These are phyloP conservation scores for Aporophyla lueneburgensis DNA, from an alignment of 2,888 invertebrate species.

Conservation along the genomic window DNA sequence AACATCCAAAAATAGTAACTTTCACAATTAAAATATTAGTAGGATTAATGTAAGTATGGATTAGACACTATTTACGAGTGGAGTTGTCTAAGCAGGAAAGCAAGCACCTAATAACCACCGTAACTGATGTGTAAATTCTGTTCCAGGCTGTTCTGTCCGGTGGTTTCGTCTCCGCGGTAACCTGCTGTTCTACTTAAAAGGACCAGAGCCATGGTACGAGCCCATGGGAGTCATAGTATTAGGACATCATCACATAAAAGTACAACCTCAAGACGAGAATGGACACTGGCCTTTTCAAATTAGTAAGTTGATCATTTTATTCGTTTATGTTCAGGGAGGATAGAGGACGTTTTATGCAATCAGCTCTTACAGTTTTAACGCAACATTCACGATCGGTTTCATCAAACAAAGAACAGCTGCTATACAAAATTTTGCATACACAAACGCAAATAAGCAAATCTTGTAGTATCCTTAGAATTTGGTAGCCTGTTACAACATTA, in stretches of 20 bases:
- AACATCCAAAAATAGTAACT: not conserved
- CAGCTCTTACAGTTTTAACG: not conserved
- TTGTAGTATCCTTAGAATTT: not conserved
- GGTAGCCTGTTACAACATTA: not conserved
- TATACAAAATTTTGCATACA: not conserved
- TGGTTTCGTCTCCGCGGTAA: constrained; percentile 98
- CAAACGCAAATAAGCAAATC: not conserved
- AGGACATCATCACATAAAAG: constrained; percentile 95
- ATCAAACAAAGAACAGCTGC: constrained; percentile 1
- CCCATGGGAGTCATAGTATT: constrained; percentile 97
- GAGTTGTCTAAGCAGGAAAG: not conserved
- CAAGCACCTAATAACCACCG: not conserved
- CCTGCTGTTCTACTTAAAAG: constrained; percentile 97
- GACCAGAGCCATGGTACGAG: constrained; percentile 96
- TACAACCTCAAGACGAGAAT: constrained; percentile 92
- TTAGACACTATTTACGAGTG: not conserved
- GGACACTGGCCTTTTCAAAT: constrained; percentile 95
- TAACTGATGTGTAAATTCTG: constrained; percentile 27
- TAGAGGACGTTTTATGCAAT: not conserved
- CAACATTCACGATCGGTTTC: not conserved
- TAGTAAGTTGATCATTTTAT: constrained; percentile 89
- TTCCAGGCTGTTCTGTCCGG: constrained; percentile 80
- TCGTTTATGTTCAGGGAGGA: not conserved
- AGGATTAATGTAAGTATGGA: not conserved
- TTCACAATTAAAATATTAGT: not conserved